Conservation (phyloP, 2,113 vertebrate species). For the Atlantisia rogersi region DNA sequence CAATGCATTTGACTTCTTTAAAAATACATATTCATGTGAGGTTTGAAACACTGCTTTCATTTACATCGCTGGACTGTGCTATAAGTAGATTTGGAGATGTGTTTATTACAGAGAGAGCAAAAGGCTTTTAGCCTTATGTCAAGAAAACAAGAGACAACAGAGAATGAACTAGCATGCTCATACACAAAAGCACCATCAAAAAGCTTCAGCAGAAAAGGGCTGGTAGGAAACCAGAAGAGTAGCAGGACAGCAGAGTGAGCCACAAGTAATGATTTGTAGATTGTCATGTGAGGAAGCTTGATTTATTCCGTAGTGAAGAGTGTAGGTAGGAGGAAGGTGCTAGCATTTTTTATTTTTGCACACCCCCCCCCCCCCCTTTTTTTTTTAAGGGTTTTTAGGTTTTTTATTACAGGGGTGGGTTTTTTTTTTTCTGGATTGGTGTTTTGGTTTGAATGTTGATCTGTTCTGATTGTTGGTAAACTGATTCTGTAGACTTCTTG, state of each 20-base stretch:
- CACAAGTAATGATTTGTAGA: not conserved
- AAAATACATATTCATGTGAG: not conserved
- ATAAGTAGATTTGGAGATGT: not conserved
- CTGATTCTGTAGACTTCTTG: not conserved
- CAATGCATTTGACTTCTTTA: not conserved
- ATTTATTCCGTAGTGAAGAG: not conserved
- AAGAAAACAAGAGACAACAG: not conserved
- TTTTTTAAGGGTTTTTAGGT: not conserved
- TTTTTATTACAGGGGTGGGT: not conserved
- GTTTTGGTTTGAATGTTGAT: not conserved
- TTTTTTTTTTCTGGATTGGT: not conserved
- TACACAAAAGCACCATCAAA: not conserved
- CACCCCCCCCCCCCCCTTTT: too few species aligned
- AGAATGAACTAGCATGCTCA: not conserved
- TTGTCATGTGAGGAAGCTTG: not conserved
- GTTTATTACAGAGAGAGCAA: not conserved
- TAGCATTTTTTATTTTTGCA: not conserved
- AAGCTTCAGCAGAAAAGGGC: not conserved
- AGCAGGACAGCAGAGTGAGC: not conserved
- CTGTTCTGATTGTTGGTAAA: not conserved
- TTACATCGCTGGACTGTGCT: not conserved
- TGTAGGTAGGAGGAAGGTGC: not conserved
- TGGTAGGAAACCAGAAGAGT: not conserved
- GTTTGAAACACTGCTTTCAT: not conserved
- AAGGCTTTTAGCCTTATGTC: slow-evolving; percentile 13